Conservation (phyloP, 2,888 invertebrate genomes). For the Cyaniris semiargus region DNA sequence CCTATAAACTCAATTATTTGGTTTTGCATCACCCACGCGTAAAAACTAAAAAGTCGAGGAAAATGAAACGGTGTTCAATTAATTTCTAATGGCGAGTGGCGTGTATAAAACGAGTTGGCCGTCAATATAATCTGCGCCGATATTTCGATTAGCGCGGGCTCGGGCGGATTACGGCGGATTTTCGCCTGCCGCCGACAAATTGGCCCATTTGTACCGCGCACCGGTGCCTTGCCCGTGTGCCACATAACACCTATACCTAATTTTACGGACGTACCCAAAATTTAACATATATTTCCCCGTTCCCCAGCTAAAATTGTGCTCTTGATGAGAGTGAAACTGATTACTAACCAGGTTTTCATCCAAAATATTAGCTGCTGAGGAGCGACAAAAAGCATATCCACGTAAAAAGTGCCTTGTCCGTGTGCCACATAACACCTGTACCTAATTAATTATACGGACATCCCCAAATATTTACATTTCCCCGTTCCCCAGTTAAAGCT, state of each 20-base stretch:
- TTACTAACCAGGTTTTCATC: too few species aligned
- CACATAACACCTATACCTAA: conserved; percentile 24
- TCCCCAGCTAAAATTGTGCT: background rate
- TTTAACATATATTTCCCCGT: background rate
- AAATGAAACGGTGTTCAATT: conserved; percentile 5
- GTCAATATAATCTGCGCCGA: conserved; percentile 70
- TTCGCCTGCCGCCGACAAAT: conserved; percentile 75
- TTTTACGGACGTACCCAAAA: background rate
- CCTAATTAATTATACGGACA: too few species aligned
- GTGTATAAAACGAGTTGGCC: conserved; percentile 39
- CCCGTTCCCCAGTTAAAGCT: too few species aligned
- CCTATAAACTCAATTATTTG: too few species aligned
- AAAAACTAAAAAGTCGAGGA: background rate
- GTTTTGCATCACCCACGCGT: background rate
- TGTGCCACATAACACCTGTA: too few species aligned
- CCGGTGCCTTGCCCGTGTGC: conserved; percentile 38
- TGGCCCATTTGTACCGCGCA: conserved; percentile 67
- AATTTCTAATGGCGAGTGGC: conserved; percentile 31
- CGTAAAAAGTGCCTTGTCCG: too few species aligned
- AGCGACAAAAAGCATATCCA: too few species aligned
- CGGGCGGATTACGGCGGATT: conserved; percentile 74
- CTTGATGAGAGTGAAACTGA: background rate
- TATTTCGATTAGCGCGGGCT: conserved; percentile 77
- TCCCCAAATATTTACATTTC: too few species aligned
- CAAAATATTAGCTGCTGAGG: too few species aligned